Evolutionary conservation across 2,113 vertebrate species (phyloP).

Genomic region (Microcebus ravelobensis): DNA sequence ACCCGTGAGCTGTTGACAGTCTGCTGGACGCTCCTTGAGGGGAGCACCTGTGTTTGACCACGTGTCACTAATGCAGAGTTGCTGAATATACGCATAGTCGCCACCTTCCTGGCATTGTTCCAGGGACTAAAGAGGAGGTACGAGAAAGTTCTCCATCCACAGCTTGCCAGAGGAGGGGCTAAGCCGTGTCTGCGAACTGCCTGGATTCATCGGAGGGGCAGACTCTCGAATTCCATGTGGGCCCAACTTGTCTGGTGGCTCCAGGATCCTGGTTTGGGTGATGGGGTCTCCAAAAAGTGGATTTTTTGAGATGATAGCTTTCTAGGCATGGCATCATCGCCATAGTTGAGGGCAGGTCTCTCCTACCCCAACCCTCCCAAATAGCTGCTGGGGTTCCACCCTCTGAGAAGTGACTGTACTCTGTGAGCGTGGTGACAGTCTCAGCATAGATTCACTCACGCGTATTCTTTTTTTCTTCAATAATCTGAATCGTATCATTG

Average conservation of each 20-base stretch:
- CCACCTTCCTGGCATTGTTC: neutral
- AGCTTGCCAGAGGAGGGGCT: neutral
- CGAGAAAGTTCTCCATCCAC: neutral
- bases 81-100: neutral
- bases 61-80: neutral
- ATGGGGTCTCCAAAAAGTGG: neutral
- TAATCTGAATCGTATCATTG: neutral
- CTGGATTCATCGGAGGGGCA: neutral
- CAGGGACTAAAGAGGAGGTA: neutral
- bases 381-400: neutral
- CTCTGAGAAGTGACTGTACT: neutral
- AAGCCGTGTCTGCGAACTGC: neutral
- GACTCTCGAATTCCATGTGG: neutral
- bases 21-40: neutral
- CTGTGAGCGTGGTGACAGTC: neutral
- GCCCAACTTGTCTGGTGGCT: neutral
- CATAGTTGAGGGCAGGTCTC: neutral
- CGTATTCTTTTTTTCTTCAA: neutral
- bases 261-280: neutral
- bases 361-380: neutral
- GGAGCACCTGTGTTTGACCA: neutral
- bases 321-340: neutral
- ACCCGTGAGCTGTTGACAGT: neutral
- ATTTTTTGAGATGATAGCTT: neutral
- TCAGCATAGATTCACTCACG: neutral